These are phyloP conservation scores for Drosophila mojavensis DNA, from an alignment of 1,140 invertebrate species.

Conservation along the genomic window DNA sequence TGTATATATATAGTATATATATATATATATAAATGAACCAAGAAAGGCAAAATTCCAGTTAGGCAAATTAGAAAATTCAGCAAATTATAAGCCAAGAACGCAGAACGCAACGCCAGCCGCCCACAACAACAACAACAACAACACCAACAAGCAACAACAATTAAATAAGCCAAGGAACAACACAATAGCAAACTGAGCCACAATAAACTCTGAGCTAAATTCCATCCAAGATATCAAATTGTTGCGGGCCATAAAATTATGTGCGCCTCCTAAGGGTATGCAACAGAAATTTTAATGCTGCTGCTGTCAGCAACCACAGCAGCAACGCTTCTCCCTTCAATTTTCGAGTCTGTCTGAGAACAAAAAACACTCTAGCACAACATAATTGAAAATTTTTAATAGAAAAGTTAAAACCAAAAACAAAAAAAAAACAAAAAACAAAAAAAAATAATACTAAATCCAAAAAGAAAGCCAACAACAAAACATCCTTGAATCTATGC, in stretches of 20 bases:
- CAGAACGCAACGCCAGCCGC: constrained; percentile 77
- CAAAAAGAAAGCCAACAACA: not conserved
- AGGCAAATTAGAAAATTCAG: constrained; percentile 21
- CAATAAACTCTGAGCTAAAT: constrained; percentile 62
- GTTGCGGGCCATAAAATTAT: constrained; percentile 9
- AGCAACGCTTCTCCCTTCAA: not conserved
- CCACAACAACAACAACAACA: constrained; percentile 55
- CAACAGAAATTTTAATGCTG: constrained; percentile 30
- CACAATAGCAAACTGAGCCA: constrained; percentile 6
- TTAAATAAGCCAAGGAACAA: constrained; percentile 17
- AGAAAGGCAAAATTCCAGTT: constrained; percentile 8
- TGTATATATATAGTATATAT: not conserved
- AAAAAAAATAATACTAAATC: not conserved
- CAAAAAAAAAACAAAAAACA: not conserved
- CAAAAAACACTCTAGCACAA: not conserved
- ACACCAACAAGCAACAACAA: constrained; percentile 5
- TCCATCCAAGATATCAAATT: constrained; percentile 62
- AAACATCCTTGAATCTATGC: constrained; percentile 3
- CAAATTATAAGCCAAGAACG: constrained; percentile 19
- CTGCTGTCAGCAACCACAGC: constrained; percentile 13
- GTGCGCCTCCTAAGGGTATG: constrained; percentile 39
- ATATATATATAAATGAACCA: not conserved
- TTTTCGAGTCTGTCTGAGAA: not conserved
- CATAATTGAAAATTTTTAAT: not conserved
- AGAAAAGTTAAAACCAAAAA: not conserved